Conservation (phyloP, 2,888 invertebrate species). For the Rotaria magnacalcarata region DNA sequence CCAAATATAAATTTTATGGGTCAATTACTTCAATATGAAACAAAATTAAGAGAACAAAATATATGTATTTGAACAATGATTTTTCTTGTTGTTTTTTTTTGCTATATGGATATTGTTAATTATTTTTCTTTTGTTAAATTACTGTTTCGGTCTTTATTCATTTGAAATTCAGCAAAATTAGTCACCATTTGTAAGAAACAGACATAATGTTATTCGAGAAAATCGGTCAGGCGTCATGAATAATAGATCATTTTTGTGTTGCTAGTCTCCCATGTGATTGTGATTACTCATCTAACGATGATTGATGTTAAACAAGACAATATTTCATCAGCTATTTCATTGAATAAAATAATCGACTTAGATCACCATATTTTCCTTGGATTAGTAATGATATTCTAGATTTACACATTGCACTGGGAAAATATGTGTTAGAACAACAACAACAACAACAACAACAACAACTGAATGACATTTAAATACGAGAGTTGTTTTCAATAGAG, state of each 20-base stretch:
- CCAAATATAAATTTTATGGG: conserved; percentile 17
- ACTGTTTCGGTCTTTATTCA: background rate
- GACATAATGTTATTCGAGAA: background rate
- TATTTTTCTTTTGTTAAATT: background rate
- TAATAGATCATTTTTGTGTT: background rate
- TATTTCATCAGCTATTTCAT: too few relatives aligned
- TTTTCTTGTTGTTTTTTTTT: background rate
- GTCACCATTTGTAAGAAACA: background rate
- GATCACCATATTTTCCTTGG: too few relatives aligned
- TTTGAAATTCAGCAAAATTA: background rate
- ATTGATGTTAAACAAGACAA: background rate
- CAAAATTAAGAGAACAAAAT: background rate
- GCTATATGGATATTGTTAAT: background rate
- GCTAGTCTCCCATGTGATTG: background rate
- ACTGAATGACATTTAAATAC: too few relatives aligned
- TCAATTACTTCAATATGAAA: conserved; percentile 32
- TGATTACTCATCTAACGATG: background rate
- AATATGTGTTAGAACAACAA: too few relatives aligned
- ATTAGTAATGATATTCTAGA: too few relatives aligned
- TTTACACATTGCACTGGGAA: too few relatives aligned
- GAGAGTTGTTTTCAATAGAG: too few relatives aligned
- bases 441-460: too few relatives aligned
- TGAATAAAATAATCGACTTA: too few relatives aligned
- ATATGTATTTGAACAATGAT: background rate
- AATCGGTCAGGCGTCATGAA: background rate